Percentiles rank a stretch among this genome's conserved stretches.
phyloP scores from a whole-genome alignment of 2,113 vertebrate species.

The Ctenodactylus gundi region DNA sequence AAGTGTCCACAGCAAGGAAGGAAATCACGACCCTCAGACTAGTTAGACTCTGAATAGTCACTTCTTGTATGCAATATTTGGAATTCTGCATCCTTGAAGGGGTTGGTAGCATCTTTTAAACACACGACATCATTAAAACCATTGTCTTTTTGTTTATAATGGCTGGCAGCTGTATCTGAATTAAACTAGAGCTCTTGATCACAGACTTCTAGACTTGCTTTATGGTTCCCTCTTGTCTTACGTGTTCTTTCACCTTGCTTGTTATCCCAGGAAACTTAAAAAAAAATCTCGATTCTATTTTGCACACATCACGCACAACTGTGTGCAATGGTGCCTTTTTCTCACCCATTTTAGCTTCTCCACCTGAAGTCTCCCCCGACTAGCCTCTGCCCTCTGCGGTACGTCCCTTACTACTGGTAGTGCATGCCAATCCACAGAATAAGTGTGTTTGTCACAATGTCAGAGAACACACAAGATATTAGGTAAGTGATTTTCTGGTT shows the following conservation, averaged over 20 bases:
- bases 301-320: not conserved
- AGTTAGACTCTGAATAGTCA: not conserved
- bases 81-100: not conserved
- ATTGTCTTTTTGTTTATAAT: conserved; percentile 27
- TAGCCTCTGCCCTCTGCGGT: not conserved
- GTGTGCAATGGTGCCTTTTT: not conserved
- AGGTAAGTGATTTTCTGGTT: not conserved
- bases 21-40: not conserved
- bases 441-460: not conserved
- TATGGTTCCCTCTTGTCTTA: not conserved
- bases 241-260: not conserved
- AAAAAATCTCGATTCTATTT: not conserved
- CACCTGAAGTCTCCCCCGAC: not conserved
- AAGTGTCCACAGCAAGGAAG: not conserved
- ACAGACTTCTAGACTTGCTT: not conserved
- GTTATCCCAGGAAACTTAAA: not conserved
- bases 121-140: not conserved
- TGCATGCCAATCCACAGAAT: not conserved
- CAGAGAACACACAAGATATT: not conserved
- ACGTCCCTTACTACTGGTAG: not conserved
- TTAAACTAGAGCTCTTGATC: conserved; percentile 27
- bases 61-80: not conserved
- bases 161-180: not conserved
- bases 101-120: not conserved
- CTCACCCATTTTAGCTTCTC: not conserved